These are phyloP conservation scores for Conchocele bisecta DNA, from an alignment of 2,888 invertebrate species.

Conservation along the genomic window DNA sequence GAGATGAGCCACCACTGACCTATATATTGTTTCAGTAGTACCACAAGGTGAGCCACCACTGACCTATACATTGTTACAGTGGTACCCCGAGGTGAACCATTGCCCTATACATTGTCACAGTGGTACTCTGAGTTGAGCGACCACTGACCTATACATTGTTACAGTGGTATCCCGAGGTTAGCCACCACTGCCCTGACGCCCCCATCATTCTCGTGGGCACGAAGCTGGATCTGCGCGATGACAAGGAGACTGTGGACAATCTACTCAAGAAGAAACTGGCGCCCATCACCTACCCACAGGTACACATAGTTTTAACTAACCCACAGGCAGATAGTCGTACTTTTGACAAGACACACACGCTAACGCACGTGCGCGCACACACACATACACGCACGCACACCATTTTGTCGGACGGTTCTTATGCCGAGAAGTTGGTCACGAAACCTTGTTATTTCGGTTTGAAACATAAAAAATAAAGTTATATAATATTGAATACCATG, in stretches of 20 bases:
- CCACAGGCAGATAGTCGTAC: background rate
- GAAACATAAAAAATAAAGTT: too few species aligned
- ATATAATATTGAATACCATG: too few species aligned
- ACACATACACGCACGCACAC: too few species aligned
- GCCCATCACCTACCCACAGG: slow-evolving; percentile 97
- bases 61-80: too few species aligned
- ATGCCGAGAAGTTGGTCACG: background rate
- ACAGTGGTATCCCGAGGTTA: slow-evolving; percentile 99
- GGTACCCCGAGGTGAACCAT: too few species aligned
- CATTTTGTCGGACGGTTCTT: background rate
- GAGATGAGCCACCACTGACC: too few species aligned
- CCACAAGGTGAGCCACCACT: too few species aligned
- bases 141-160: too few species aligned
- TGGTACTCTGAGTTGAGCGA: too few species aligned
- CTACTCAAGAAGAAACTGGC: slow-evolving; percentile 96
- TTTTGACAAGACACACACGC: background rate
- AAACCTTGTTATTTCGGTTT: background rate
- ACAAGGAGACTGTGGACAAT: slow-evolving; percentile 98
- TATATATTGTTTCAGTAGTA: too few species aligned
- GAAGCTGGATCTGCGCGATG: slow-evolving; percentile 97
- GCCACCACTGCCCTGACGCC: slow-evolving; percentile 99
- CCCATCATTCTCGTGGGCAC: slow-evolving; percentile 99
- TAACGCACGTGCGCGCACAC: too few species aligned
- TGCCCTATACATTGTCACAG: too few species aligned
- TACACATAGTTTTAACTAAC: background rate